Evolutionary conservation across 2,888 invertebrate species (phyloP).

Genomic region (Hymenopus coronatus): DNA sequence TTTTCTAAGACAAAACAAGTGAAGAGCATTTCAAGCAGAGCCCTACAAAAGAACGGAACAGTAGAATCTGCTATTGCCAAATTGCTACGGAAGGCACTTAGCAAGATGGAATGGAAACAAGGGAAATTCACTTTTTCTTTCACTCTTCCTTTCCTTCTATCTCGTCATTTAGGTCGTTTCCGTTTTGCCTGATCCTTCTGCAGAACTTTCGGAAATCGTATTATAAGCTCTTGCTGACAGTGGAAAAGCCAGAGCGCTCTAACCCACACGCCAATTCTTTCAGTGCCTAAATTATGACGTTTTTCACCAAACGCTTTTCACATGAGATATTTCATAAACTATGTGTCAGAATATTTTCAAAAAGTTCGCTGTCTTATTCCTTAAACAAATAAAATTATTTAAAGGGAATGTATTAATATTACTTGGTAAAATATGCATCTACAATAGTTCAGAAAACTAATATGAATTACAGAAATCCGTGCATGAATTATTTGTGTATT

Average conservation of each 20-base stretch:
- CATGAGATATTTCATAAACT: not conserved
- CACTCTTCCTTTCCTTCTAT: not conserved
- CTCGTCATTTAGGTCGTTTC: not conserved
- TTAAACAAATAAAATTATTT: not conserved
- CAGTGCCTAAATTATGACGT: not conserved
- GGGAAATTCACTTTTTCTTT: not conserved
- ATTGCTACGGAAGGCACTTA: not conserved
- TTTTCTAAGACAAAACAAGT: not conserved
- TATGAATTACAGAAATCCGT: no score
- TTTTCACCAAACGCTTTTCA: not conserved
- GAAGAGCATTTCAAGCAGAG: not conserved
- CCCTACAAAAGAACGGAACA: not conserved
- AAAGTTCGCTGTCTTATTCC: not conserved
- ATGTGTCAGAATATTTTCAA: not conserved
- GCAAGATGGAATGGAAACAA: not conserved
- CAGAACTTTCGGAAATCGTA: not conserved
- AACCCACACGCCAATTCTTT: not conserved
- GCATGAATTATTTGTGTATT: no score
- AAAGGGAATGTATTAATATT: no score
- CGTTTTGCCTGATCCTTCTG: not conserved
- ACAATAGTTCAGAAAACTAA: no score
- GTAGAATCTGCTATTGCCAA: not conserved
- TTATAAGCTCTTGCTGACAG: not conserved
- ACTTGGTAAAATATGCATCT: no score
- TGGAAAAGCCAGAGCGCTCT: not conserved